Percentiles rank a stretch among this genome's conserved stretches.
Evolutionary conservation across 2,888 invertebrate species (phyloP).

Genomic region (Eumerus sabulonum): DNA sequence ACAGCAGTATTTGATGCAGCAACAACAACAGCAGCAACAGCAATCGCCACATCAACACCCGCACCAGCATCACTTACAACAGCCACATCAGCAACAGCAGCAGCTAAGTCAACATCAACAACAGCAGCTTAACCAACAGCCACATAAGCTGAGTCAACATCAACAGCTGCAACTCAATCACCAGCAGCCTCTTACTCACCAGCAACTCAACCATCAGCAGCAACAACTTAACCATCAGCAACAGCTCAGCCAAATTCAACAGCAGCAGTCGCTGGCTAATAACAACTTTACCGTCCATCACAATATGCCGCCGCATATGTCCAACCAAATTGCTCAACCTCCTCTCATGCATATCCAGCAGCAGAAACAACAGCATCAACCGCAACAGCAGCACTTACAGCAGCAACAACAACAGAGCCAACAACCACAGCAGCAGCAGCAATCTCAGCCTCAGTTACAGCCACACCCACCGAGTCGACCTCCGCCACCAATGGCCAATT

Average conservation of each 20-base stretch:
- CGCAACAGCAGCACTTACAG: too few species aligned
- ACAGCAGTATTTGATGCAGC: slow-evolving; percentile 35
- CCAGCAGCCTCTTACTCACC: slow-evolving; percentile 39
- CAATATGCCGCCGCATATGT: slow-evolving; percentile 46
- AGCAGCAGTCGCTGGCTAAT: slow-evolving; percentile 59
- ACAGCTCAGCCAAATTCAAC: slow-evolving; percentile 27
- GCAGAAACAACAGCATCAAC: slow-evolving; percentile 53
- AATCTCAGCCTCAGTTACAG: slow-evolving; percentile 38
- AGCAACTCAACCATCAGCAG: slow-evolving; percentile 40
- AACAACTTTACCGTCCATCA: slow-evolving; percentile 62
- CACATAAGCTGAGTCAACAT: slow-evolving; percentile 78
- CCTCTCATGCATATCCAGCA: slow-evolving; percentile 57
- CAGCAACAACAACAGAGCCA: too few species aligned
- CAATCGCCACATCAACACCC: slow-evolving; percentile 74
- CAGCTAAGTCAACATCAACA: slow-evolving; percentile 33
- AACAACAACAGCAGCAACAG: slow-evolving; percentile 48
- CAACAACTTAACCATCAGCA: slow-evolving; percentile 46
- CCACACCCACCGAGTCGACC: slow-evolving; percentile 75
- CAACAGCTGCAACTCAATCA: slow-evolving; percentile 52
- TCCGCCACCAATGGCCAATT: slow-evolving; percentile 76
- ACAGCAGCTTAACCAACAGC: slow-evolving; percentile 73
- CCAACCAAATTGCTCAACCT: slow-evolving; percentile 57
- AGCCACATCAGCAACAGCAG: slow-evolving; percentile 37
- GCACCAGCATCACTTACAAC: slow-evolving; percentile 77
- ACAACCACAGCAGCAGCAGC: slow-evolving; percentile 42